Evolutionary conservation across 2,113 vertebrate genomes (phyloP), one percentile per base, ranked within the genome.

Genomic region (Procavia capensis): DNA sequence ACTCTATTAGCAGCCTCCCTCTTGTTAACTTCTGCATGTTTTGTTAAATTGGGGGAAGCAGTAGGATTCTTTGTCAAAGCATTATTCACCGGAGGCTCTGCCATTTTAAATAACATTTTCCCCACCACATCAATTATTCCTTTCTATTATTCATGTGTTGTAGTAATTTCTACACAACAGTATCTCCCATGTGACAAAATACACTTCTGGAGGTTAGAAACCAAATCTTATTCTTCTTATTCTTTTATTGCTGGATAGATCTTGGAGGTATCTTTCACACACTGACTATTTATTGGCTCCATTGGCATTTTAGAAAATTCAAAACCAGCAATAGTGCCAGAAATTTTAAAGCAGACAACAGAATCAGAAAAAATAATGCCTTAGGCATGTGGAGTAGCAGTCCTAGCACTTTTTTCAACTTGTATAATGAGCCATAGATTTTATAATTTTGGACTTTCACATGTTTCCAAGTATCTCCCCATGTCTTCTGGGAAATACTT

Each of bases 261-360:
- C 80, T 93, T 93, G 8, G 64, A 96, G 75, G 61, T 86, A 80
- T 95, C 86, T 93, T 92, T 95, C 92, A 82, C 86, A 68, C 45
- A 88, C 63, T 64, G 36, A 83, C 85, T 88, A 68, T 63, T 61
- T 92, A 64, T 76, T 94, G 96, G 80, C 85, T 91, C 85, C 75
- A 83, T 24, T 96, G 89, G 87, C 68, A 96, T 97, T 97, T 97
- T 86, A 96, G 90, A 68, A 96, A 96, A 96, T 97, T 97, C 88
- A 95, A 95, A 96, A 95, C 68, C 63, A 94, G 70, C 70, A 94
- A 93, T 45, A 88, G 81, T 41, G 68, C 94, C 82, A 96, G 86
- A 96, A 95, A 97, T 86, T 95, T 97, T 89, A 96, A 96, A 93
- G 88, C 85, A 97, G 93, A 94, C 95, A 96, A 96, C 66, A 96